Conservation (phyloP, 2,113 vertebrate genomes). For the Pygathrix nemaeus region DNA sequence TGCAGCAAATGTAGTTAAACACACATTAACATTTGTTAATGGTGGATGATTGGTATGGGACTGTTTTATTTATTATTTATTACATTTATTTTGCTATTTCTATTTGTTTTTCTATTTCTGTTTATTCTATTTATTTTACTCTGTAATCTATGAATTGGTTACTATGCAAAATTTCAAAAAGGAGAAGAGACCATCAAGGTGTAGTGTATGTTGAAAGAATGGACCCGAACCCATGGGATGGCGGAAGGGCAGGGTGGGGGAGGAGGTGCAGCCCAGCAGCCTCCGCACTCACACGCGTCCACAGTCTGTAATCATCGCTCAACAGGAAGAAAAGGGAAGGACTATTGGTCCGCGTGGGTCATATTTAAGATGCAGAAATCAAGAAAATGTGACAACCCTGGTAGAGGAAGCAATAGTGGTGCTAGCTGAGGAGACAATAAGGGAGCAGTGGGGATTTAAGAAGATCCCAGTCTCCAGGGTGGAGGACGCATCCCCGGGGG, state of each 20-base stretch:
- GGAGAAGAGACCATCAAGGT: neutral
- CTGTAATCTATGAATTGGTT: neutral
- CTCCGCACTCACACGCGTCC: neutral
- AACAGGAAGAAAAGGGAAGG: neutral
- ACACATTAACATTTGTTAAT: neutral
- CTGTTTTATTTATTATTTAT: neutral
- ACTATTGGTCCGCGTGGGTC: rapidly evolving
- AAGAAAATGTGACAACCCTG: neutral
- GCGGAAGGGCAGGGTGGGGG: too few species aligned
- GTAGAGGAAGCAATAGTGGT: neutral
- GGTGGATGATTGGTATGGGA: neutral
- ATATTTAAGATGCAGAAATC: neutral
- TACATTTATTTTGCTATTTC: too few species aligned
- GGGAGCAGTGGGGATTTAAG: too few species aligned
- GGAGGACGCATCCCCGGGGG: neutral
- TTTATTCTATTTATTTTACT: neutral
- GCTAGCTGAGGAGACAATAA: neutral
- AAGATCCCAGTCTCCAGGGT: neutral
- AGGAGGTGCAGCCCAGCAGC: neutral
- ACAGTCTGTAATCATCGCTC: neutral
- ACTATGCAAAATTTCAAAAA: too few species aligned
- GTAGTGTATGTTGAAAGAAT: neutral
- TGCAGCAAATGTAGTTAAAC: neutral
- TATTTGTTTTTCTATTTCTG: too few species aligned
- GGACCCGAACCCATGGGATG: rapidly evolving